Evolutionary conservation across 2,113 vertebrate species (phyloP).

Genomic region (Actinemys pallida): DNA sequence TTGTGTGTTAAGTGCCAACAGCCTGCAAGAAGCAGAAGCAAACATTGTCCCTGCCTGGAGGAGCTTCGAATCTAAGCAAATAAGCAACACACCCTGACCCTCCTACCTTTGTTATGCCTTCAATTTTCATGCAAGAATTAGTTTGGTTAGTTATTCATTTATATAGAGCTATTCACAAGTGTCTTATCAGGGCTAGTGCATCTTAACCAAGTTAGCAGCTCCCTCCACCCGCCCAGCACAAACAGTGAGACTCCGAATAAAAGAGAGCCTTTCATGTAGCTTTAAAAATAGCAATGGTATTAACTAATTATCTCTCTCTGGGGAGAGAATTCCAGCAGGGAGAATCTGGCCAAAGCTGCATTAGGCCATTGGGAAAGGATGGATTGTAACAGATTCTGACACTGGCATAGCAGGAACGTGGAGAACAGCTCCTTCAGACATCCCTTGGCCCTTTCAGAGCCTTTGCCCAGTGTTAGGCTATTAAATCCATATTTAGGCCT

Average conservation of each 20-base stretch:
- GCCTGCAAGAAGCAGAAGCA: background rate
- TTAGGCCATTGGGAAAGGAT: background rate
- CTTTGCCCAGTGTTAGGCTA: fast-evolving
- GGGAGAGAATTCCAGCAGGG: slow-evolving; percentile 59
- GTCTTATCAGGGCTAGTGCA: background rate
- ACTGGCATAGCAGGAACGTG: fast-evolving
- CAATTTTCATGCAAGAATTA: background rate
- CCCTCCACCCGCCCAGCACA: slow-evolving; percentile 23
- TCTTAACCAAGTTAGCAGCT: slow-evolving; percentile 4
- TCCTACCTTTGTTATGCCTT: fast-evolving
- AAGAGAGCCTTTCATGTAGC: slow-evolving; percentile 49
- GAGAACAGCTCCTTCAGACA: background rate
- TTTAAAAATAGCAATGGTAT: slow-evolving; percentile 67
- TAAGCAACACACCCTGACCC: background rate
- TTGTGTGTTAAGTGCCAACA: background rate
- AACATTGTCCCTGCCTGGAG: background rate
- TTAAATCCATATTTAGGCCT: background rate
- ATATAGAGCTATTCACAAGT: background rate
- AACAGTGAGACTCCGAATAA: background rate
- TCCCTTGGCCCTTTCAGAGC: background rate
- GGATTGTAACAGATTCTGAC: fast-evolving
- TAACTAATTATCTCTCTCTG: slow-evolving; percentile 68
- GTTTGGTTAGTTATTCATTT: slow-evolving; percentile 6
- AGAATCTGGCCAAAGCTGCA: background rate
- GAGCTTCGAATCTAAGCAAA: background rate